Evolutionary conservation across 2,797 vertebrate genomes (phyloP), one percentile per base, ranked within the genome.

Genomic region (Lithobates sylvaticus): DNA sequence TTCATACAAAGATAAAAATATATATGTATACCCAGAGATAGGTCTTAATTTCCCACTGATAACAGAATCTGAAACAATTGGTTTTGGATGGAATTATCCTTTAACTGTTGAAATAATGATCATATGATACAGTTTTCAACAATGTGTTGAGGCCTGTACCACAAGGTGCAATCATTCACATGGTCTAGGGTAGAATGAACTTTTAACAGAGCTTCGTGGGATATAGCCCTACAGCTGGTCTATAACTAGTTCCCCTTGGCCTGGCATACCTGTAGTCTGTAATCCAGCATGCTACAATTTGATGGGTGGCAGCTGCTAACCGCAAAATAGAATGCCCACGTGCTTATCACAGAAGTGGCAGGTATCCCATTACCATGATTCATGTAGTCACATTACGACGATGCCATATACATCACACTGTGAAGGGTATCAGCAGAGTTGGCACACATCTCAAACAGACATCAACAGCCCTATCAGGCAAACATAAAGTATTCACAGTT

Each of bases 321-420:
- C 65, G 47, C 84, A 81, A 73, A 69, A 86, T 58, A 81, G 84
- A 86, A 86, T 76, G 79, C 54, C 65, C 84, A 86, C 64, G 78
- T 86, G 78, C 72, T 54, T 76, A 75, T 86, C 78, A 70, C 71
- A 75, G 78, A 39, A 54, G 78, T 76, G 76, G 34, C 84, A 75
- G 72, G 58, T 76, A 81, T 86, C 84, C 73, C 61, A 76, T 86
- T 86, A 72, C 84, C 71, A 81, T 70, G 78, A 81, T 86, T 86
- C 78, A 80, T 80, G 70, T 42, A 68, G 84, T 85, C 58, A 69
- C 77, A 85, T 67, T 81, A 72, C 80, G 34, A 73, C 72, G 23
- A 74, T 73, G 47, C 70, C 65, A 27, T 50, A 73, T 74, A 73
- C 58, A 82, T 82, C 69, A 73, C 70, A 82, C 69, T 42, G 79